Evolutionary conservation across 2,113 vertebrate species (phyloP), one percentile per base, ranked within the genome.

Genomic region (Brachypteracias leptosomus): DNA sequence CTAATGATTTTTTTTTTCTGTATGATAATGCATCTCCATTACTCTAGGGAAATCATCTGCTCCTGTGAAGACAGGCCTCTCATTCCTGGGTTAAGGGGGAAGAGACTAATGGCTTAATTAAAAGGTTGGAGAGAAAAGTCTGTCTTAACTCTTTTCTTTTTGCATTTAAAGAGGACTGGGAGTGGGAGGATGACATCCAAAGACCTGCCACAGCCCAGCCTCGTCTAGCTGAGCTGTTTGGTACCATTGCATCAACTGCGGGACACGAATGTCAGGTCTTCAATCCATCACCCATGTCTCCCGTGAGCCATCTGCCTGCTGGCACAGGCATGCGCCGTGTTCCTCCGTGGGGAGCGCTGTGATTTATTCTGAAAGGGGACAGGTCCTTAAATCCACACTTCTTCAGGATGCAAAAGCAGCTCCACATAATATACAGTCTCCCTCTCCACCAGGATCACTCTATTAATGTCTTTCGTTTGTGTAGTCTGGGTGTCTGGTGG

Each of bases 11-110:
- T 96, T 93, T 90, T 96, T 93, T 88, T 90, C 88, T 93, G 76
- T 93, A 92, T 96, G 92, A 95, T 96, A 97, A 95, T 96, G 85
- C 6, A 18, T 88, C 93, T 96, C 96, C 92, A 94, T 96, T 97
- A 94, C 92, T 95, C 93, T 85, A 58, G 93, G 81, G 92, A 96
- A 96, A 96, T 96, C 85, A 95, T 78, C 88, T 95, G 93, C 92
- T 96, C 63, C 85, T 78, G 55, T 80, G 76, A 94, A 96, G 93
- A 93, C 92, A 95, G 72, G 88, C 88, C 36, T 88, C 90, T 92
- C 83, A 17, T 86, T 93, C 79, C 82, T 91, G 85, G 95, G 88
- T 93, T 95, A 96, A 96, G 88, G 95, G 88, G 90, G 88, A 84
- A 94, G 88, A 92, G 72, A 95, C 90, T 91, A 96, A 96, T 88